A percentile compares a stretch with the other conserved stretches of the same genome.
These are phyloP conservation scores for Trichacis sp. DNA, from an alignment of 2,888 invertebrate genomes.

Conservation along the genomic window DNA sequence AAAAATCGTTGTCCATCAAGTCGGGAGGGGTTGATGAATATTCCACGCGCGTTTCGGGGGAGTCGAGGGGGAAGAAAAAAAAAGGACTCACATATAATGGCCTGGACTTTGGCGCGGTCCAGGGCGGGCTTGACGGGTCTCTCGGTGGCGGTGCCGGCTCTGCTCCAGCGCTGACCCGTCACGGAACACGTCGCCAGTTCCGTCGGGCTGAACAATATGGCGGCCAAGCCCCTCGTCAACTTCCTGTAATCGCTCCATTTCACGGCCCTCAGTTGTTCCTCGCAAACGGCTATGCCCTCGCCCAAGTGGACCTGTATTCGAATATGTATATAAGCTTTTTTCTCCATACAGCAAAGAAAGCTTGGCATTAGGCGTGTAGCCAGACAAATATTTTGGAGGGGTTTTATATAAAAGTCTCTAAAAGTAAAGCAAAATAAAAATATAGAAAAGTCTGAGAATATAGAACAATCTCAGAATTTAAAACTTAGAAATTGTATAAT, in stretches of 20 bases:
- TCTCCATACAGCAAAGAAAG: no score
- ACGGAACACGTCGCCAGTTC: constrained; percentile 82
- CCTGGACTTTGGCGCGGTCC: constrained; percentile 80
- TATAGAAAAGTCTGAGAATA: neutral
- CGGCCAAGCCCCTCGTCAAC: constrained; percentile 79
- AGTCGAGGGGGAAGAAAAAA: no score
- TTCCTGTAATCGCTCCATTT: constrained; percentile 83
- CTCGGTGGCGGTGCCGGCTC: constrained; percentile 77
- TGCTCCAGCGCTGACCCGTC: constrained; percentile 82
- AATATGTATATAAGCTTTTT: no score
- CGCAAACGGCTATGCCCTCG: constrained; percentile 80
- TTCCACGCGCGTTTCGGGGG: no score
- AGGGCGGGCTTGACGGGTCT: constrained; percentile 82
- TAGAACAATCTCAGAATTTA: neutral
- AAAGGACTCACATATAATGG: constrained; percentile 75
- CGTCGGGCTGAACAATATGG: constrained; percentile 80
- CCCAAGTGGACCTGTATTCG: constrained; percentile 77
- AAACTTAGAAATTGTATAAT: neutral
- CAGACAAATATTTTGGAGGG: no score
- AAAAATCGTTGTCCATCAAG: no score
- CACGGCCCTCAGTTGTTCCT: constrained; percentile 78
- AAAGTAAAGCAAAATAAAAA: constrained; percentile 7
- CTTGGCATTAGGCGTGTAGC: no score
- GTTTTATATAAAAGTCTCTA: no score
- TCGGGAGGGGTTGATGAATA: no score